Evolutionary conservation across 2,797 vertebrate species (phyloP).

Genomic region (Dryobates pubescens): DNA sequence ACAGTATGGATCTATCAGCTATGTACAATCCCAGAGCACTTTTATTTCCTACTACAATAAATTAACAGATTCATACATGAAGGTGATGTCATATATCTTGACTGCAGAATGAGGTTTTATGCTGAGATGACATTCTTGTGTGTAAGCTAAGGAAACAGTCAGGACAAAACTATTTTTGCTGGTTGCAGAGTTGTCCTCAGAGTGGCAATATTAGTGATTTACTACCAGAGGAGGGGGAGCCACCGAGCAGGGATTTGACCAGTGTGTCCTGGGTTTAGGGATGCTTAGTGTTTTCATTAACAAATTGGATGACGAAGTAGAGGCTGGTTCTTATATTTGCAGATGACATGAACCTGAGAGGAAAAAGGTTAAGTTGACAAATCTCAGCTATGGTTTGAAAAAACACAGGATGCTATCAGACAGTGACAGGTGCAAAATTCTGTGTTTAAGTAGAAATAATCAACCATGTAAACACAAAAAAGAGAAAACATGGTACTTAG

Average conservation of each 20-base stretch:
- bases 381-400: background rate
- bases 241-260: background rate
- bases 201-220: background rate
- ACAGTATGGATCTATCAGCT: background rate
- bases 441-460: background rate
- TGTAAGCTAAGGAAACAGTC: background rate
- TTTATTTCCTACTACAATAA: background rate
- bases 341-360: background rate
- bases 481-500: background rate
- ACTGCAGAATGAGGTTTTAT: background rate
- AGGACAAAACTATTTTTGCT: background rate
- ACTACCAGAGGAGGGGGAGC: background rate
- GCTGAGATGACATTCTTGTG: background rate
- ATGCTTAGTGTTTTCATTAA: background rate
- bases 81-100: background rate
- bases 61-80: fast-evolving
- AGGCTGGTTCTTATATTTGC: background rate
- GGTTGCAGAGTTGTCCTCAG: background rate
- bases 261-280: background rate
- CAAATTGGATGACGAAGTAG: background rate
- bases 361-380: background rate
- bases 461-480: background rate
- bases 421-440: background rate
- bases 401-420: background rate
- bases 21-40: background rate